Evolutionary conservation across 2,888 invertebrate species (phyloP), one percentile per base, ranked within the genome.

Genomic region (Fissipunctia ypsillon): DNA sequence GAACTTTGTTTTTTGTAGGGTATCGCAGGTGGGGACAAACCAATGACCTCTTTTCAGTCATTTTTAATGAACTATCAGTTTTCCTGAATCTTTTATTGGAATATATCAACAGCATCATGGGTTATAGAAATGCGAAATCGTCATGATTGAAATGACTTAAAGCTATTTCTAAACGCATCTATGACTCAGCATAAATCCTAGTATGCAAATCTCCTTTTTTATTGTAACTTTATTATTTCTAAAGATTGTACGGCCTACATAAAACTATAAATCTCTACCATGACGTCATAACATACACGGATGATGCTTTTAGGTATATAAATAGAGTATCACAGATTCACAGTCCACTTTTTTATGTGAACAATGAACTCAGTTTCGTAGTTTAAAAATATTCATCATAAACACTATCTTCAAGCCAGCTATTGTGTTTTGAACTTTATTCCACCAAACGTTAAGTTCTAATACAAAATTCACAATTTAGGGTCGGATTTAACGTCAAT

Each of bases 341-440:
- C n/a, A n/a, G n/a, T n/a, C n/a, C n/a, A n/a, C n/a, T n/a, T n/a
- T n/a, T n/a, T n/a, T 43, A 63, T 45, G 16, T 52, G 78, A 14
- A 64, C 79, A 81, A 70, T 69, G 81, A 81, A 81, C 81, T 71
- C 72, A 12, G 22, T 57, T 67, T 66, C 57, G 52, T 66, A 56
- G 63, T 38, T 76, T 10, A 5, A 38, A n/a, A 41, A 57, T 65
- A n/a, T 7, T 50, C 61, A 14, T 41, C 43, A n/a, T 10, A n/a
- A 31, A 64, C 50, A 52, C 31, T 64, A n/a, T n/a, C 19, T 52
- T n/a, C 12, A 10, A 19, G 19, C 10, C 19, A 12, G n/a, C 19
- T 64, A 19, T 64, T 64, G 19, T 52, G 25, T 64, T 64, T 64
- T 52, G n/a, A 52, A 35, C 19, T 35, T 52, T 19, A 52, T 64